Conservation (phyloP, 1,140 invertebrate species). For the Cyphomyrmex costatus region DNA sequence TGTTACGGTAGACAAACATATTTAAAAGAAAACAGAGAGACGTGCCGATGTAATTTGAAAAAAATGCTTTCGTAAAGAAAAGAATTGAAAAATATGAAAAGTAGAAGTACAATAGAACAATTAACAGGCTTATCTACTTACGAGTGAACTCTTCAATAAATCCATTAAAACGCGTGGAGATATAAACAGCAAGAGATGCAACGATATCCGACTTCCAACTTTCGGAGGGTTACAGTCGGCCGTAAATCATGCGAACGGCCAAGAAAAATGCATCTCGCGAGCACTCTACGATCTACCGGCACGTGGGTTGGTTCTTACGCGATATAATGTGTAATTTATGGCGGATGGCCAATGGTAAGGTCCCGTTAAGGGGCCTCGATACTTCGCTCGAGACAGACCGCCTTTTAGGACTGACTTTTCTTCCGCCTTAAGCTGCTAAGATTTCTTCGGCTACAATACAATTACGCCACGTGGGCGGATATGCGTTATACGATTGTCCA, state of each 20-base stretch:
- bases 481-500: slow-evolving; percentile 53
- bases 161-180: slow-evolving; percentile 53
- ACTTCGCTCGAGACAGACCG: slow-evolving; percentile 71
- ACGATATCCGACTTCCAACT: slow-evolving; percentile 66
- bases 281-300: slow-evolving; percentile 76
- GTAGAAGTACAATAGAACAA: neutral
- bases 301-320: slow-evolving; percentile 73
- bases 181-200: slow-evolving; percentile 61
- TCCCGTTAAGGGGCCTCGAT: slow-evolving; percentile 80
- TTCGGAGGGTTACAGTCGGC: slow-evolving; percentile 53
- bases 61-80: neutral
- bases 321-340: slow-evolving; percentile 81
- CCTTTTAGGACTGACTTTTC: slow-evolving; percentile 77
- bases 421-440: slow-evolving; percentile 68
- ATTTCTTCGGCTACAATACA: slow-evolving; percentile 61
- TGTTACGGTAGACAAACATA: neutral
- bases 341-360: slow-evolving; percentile 73
- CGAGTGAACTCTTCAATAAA: slow-evolving; percentile 34
- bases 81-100: neutral
- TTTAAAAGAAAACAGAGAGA: neutral
- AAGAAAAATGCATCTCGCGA: slow-evolving; percentile 71
- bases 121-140: neutral
- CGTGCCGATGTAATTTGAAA: neutral
- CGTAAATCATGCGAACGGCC: slow-evolving; percentile 67
- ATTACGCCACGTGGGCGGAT: slow-evolving; percentile 55